Evolutionary conservation across 2,797 vertebrate species (phyloP), one percentile per base, ranked within the genome.

Genomic region (Remorina albescens): DNA sequence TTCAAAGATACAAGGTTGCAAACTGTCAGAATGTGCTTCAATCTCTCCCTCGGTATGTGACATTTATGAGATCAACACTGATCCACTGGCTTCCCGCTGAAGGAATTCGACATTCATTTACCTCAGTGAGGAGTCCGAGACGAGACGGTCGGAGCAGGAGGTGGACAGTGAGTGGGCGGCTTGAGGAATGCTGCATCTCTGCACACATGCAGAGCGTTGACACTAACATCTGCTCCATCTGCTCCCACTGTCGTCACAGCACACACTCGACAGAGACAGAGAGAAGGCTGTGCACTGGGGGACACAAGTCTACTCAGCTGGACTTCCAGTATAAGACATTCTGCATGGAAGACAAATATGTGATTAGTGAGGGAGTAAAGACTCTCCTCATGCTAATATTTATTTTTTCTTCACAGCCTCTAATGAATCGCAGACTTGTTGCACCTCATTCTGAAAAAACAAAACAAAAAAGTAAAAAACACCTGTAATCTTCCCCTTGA

Each of bases 221-320:
- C 89, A 87, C 86, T 37, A 89, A 84, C 91, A 89, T 88, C 90
- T 93, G 85, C 90, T 90, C 86, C 88, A 80, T 88, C 90, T 92
- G 90, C 81, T 78, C 72, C 85, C 84, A 78, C 79, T 73, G 67
- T 62, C 85, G 65, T 82, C 25, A 71, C 76, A 62, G 66, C 81
- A 71, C 68, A 34, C 21, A 39, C 46, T 49, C 15, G 25, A 56
- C 55, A 21, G 71, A 42, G 74, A 73, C 28, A 23, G 69, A 3
- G 30, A 30, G 68, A 13, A 82, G n/a, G n/a, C n/a, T 76, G 82
- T 26, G 62, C 57, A 69, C 25, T 13, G 49, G 44, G 60, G 30
- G 53, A 66, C 49, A 36, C 78, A 83, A 67, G 70, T 56, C 60
- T 42, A 53, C 25, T 51, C 58, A 21, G n/a, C 68, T 23, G 62